Base-by-base conservation (phyloP, 2,888 invertebrate genomes). In the Mythimna impura region DNA sequence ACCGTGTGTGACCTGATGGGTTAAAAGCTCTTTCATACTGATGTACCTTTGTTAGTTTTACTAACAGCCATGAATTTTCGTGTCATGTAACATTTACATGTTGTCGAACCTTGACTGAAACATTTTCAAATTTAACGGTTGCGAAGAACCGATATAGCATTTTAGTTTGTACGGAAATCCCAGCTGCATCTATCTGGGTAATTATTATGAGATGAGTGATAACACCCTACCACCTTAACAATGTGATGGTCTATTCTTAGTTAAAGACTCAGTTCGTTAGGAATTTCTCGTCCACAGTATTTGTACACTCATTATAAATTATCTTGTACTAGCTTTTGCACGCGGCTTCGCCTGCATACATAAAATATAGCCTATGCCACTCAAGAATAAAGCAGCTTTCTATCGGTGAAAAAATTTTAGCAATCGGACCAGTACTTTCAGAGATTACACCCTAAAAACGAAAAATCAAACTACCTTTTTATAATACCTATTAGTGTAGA, bases 21-120 rank as follows among this genome's bases (percentile, higher is more conserved):
- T n/a, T 72, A 40, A 52, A 61, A 72, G 58, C 52, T n/a, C 65
- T 55, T 40, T 25, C 34, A 36, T 50, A 30, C 36, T 61, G 30
- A 47, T 63, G 34, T 63, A 4, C 30, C 36, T 75, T 36, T 64
- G 66, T 76, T 76, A 14, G 81, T 81, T 76, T 34, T 64, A 60
- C 30, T 76, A 75, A 76, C 22, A 65, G 76, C 14, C 10, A 30
- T 30, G 10, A 60, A 66, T 81, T 54, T 60, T 40, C 5, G 43
- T 58, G 30, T 60, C 81, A 40, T 10, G 58, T 64, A 22, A 75
- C 22, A 10, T 10, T 36, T 4, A 47, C 36, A 55, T 47, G 14
- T 34, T 47, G 20, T 12, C 30, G 25, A 54, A 47, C 2, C 17
- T 9, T 20, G 20, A 9, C 6, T n/a, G 7, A 67, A 36, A 69